Evolutionary conservation across 2,113 vertebrate genomes (phyloP), one percentile per base, ranked within the genome.

Genomic region (Tychaedon coryphoeus): DNA sequence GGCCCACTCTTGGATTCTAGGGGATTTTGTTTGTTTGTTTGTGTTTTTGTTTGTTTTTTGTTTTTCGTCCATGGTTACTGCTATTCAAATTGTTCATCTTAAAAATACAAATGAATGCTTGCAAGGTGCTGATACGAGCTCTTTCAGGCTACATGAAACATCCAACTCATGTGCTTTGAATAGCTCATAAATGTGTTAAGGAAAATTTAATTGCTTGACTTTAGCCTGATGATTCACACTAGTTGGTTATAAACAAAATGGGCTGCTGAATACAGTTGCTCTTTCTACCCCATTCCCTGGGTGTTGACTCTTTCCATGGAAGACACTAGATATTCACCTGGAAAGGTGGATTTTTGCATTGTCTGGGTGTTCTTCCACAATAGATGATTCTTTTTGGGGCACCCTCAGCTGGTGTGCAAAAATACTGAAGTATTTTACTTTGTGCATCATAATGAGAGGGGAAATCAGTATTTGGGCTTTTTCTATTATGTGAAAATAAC

Each of bases 261-360:
- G 47, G n/a, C 25, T 61, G 33, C 36, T 56, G 54, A 71, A 36
- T 15, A 34, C 8, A 14, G 40, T 51, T 77, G 12, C 19, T 43
- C 16, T 50, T 81, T 73, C 31, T 54, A 20, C 17, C 8, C 26
- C 6, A 12, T 34, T 45, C 19, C n/a, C 6, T 19, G 61, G 33
- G 19, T 58, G 9, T 43, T 88, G 53, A 22, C 28, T 66, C 19
- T 43, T 76, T 56, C 20, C 3, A 2, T 9, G 23, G 22, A 62
- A 92, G n/a, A 40, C 31, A 74, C 34, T 15, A 78, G 29, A 5
- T 45, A 54, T 75, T 61, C 34, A 43, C 22, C 29, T 71, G 81
- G 43, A 96, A 70, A 96, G 53, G 76, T 92, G 66, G 28, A 84
- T 91, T 95, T 96, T 66, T 93, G 62, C 65, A 64, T 75, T 81